Conservation (phyloP, 2,888 invertebrate species). For the Parapristionchus giblindavisi region DNA sequence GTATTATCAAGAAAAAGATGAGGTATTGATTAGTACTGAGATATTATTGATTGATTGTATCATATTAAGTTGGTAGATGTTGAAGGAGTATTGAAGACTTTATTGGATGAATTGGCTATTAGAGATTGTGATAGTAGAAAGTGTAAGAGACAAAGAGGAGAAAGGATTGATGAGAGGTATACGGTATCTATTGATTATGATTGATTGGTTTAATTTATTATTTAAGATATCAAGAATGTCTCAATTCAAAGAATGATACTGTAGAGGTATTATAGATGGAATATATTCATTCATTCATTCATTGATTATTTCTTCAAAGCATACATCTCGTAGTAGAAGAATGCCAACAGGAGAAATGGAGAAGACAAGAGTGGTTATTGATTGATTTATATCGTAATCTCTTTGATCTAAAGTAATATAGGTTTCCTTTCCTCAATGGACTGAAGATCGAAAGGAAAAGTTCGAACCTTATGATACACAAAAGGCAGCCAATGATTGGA, state of each 20-base stretch:
- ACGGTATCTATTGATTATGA: not conserved
- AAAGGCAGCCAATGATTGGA: conserved; percentile 22
- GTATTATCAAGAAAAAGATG: no score
- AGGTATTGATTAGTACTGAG: no score
- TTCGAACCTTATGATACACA: conserved; percentile 1
- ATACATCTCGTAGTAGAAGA: not conserved
- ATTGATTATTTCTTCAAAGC: not conserved
- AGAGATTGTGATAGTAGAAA: conserved; percentile 10
- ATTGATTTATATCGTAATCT: conserved; percentile 3
- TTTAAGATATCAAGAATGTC: not conserved
- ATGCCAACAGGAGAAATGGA: not conserved
- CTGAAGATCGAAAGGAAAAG: conserved; percentile 5
- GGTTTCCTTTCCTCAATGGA: conserved; percentile 24
- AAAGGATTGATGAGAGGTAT: not conserved
- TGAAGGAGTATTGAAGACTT: conserved; percentile 13
- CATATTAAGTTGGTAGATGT: conserved; percentile 11
- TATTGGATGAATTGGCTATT: conserved; percentile 24
- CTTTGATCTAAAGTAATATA: not conserved
- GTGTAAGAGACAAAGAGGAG: conserved; percentile 7
- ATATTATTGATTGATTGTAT: no score
- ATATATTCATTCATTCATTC: not conserved
- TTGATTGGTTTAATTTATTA: no score
- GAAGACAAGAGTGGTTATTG: conserved; percentile 23
- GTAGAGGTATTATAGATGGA: not conserved
- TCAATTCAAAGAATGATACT: not conserved